These are phyloP conservation scores for Anastatus disparis DNA, from an alignment of 1,140 invertebrate genomes.

Conservation along the genomic window DNA sequence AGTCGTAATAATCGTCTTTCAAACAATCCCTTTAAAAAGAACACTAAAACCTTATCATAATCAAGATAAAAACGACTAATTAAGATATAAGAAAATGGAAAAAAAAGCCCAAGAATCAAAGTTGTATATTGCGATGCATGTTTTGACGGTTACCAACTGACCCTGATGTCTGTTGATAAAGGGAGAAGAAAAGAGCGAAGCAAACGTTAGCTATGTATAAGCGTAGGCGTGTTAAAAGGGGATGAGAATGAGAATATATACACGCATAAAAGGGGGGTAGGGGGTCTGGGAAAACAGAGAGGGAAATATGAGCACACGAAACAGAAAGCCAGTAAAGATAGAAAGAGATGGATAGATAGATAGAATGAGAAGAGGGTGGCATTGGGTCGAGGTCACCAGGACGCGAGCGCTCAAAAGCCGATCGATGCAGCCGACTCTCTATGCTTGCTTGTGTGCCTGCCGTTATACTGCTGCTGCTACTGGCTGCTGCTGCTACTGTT, in stretches of 20 bases:
- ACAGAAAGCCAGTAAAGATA: no score
- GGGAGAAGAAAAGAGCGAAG: constrained; percentile 19
- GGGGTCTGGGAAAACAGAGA: neutral
- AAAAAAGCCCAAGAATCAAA: neutral
- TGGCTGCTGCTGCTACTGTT: no score
- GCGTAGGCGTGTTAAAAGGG: constrained; percentile 40
- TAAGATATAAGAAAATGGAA: neutral
- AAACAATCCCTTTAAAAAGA: no score
- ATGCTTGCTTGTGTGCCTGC: no score
- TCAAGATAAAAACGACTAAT: neutral
- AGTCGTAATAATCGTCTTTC: no score
- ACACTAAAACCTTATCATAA: no score
- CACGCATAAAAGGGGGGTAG: neutral
- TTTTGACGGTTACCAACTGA: constrained; percentile 59
- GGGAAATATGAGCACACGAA: no score
- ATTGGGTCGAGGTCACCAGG: constrained; percentile 66
- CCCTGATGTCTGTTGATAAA: constrained; percentile 42
- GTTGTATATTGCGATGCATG: constrained; percentile 43
- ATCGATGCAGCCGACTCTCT: constrained; percentile 56
- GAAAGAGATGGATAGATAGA: no score
- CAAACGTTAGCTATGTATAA: constrained; percentile 37
- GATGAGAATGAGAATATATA: constrained; percentile 36
- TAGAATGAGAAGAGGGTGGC: constrained; percentile 53
- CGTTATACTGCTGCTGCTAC: no score
- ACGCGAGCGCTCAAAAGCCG: constrained; percentile 57